Evolutionary conservation across 2,113 vertebrate genomes (phyloP).

Genomic region (Dipodomys ordii): DNA sequence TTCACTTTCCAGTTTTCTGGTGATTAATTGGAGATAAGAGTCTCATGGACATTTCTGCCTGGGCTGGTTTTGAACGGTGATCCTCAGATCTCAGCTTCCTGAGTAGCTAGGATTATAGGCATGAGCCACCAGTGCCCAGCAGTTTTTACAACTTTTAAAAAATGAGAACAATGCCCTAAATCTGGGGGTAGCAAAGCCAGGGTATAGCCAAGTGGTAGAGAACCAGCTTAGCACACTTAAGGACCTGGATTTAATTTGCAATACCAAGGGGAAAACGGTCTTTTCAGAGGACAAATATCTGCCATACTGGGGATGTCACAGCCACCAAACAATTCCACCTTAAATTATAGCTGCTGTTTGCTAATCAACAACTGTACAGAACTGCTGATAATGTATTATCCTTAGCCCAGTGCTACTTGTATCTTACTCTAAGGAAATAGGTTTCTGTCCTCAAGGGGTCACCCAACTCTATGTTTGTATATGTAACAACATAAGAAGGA

Average conservation of each 20-base stretch:
- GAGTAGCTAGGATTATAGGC: too few relatives aligned
- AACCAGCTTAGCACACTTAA: background rate
- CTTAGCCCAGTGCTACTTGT: background rate
- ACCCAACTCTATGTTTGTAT: background rate
- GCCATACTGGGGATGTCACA: background rate
- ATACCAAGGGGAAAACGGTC: background rate
- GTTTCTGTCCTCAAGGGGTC: conserved; percentile 18
- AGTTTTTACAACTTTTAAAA: background rate
- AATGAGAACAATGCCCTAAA: background rate
- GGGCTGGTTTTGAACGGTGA: too few relatives aligned
- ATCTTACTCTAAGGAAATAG: background rate
- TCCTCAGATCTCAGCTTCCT: too few relatives aligned
- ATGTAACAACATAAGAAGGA: background rate
- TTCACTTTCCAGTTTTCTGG: too few relatives aligned
- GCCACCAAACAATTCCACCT: conserved; percentile 8
- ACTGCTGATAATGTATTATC: background rate
- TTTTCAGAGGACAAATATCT: conserved; percentile 38
- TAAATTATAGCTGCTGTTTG: background rate
- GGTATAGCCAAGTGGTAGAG: background rate
- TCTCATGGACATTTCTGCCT: too few relatives aligned
- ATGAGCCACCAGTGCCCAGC: too few relatives aligned
- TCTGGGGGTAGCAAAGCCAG: background rate
- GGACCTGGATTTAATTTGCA: background rate
- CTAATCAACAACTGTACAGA: background rate
- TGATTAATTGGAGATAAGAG: too few relatives aligned